Evolutionary conservation across 2,888 invertebrate species (phyloP), one percentile per base, ranked within the genome.

Genomic region (Bellardia bayeri): DNA sequence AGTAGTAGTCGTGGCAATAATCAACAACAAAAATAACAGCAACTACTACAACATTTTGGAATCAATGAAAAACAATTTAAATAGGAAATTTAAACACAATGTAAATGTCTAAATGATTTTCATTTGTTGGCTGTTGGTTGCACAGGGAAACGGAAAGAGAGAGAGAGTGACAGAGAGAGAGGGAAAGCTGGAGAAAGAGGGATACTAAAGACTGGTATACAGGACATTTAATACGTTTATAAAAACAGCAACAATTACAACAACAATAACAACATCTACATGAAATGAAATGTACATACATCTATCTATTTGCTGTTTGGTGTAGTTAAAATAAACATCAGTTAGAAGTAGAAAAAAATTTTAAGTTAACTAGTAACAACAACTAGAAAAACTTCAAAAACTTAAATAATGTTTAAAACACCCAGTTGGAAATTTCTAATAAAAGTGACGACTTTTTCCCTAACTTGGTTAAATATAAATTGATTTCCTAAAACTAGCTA

Each of bases 101-200:
- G 87, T 87, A 87, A 85, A 87, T 87, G 85, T 85, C 87, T 79
- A 85, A 87, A 87, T 87, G 87, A 87, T 85, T 87, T 87, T 85
- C 68, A 84, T 82, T 82, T 84, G 49, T 61, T 45, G 8, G 23
- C 5, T 23, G 8, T 56, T 23, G 9, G 8, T 14, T 42, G 7
- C 9, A 42, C 2, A 42, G 13, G 33, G 61, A 1, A 23, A 23
- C 23, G 61, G 33, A 61, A 4, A 16, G 13, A 37, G 5, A 33
- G n/a, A 7, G 8, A 8, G 9, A 23, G 7, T 8, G 23, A 23
- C 16, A 16, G 8, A 6, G 6, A 30, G 58, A 33, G 56, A 30
- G n/a, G 42, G 42, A 74, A 2, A 63, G 30, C 23, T 56, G 30
- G 37, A 14, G 33, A 56, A 64, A 74, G 61, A 78, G 74, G 33